A percentile compares a stretch with the other conserved stretches of the same genome.
These are phyloP conservation scores for Meganola albula DNA, from an alignment of 2,888 invertebrate genomes.

Conservation along the genomic window DNA sequence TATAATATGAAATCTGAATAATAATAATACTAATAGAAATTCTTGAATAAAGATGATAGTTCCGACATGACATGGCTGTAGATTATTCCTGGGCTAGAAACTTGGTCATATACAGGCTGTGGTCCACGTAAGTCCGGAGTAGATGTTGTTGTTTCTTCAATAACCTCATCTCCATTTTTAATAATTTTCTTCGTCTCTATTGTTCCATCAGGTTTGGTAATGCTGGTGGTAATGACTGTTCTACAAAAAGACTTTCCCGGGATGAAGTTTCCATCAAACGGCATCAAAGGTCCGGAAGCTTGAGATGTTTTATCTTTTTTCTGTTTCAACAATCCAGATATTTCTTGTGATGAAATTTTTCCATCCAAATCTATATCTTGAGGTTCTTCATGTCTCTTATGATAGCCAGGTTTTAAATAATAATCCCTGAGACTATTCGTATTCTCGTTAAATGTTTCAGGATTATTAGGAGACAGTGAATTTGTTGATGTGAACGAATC, in stretches of 20 bases:
- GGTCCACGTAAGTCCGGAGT: conserved; percentile 33
- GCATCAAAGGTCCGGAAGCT: conserved; percentile 21
- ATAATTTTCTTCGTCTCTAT: conserved; percentile 61
- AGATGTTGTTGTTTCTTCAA: conserved; percentile 55
- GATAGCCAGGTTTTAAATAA: conserved; percentile 66
- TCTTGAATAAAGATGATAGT: conserved; percentile 52
- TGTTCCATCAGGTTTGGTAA: conserved; percentile 62
- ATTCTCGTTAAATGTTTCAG: conserved; percentile 39
- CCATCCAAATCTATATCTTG: conserved; percentile 64
- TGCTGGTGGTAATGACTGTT: conserved; percentile 65
- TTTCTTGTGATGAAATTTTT: conserved; percentile 61
- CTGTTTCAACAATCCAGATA: conserved; percentile 58
- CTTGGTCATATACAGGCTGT: conserved; percentile 37
- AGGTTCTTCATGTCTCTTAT: conserved; percentile 34
- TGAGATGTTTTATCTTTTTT: conserved; percentile 35
- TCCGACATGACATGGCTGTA: conserved; percentile 43
- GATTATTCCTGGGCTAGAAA: conserved; percentile 40
- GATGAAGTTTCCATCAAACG: conserved; percentile 49
- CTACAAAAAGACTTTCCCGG: conserved; percentile 58
- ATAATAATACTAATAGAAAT: conserved; percentile 51
- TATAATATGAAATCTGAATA: no score
- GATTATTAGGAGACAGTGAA: conserved; percentile 21
- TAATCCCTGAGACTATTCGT: conserved; percentile 55
- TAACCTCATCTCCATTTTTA: conserved; percentile 59
- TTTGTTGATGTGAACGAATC: conserved; percentile 31